Base-by-base conservation (phyloP, 2,113 vertebrate species). In the Prolemur simus region DNA sequence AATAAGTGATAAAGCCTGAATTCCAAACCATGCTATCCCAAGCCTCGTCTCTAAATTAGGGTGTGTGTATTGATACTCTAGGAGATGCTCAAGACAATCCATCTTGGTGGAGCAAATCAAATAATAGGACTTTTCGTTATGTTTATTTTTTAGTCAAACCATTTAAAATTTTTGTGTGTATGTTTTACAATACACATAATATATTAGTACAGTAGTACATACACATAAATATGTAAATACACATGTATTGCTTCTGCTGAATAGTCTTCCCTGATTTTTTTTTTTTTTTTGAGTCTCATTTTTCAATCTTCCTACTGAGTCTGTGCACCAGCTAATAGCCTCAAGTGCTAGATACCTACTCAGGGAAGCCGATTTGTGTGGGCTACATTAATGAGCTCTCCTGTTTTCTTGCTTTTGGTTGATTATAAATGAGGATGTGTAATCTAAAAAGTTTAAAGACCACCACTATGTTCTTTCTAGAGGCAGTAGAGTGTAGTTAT, bases 401-500 rank as follows among this genome's bases (percentile, higher is more conserved):
- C 11, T 29, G 29, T 60, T 25, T 81, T 71, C 39, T 86, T 73
- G 56, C 25, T 93, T 86, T 56, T 89, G 34, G 56, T 23, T 42
- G 56, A 45, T 80, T 86, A 37, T 90, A 63, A 90, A 60, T 60
- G 20, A 71, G 12, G 6, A 77, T n/a, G 45, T 29, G 2, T 82
- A 60, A 77, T 52, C 84, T 82, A 73, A 54, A 88, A 87, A n/a
- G 18, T 89, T 83, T 83, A 37, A 96, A 94, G n/a, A 17, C 29
- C 42, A 13, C 32, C 11, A 77, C 21, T 76, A 45, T 25, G 12
- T 27, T 94, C 25, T 86, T 94, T 89, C n/a, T 91, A 95, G 76
- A 95, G 21, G 49, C 42, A 77, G 27, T 42, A 85, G 21, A 74
- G 14, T 63, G 25, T 63, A 73, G 18, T 69, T 63, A 8, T 84